Base-by-base conservation (phyloP, 2,797 vertebrate species). In the Leptatherina wallacei region DNA sequence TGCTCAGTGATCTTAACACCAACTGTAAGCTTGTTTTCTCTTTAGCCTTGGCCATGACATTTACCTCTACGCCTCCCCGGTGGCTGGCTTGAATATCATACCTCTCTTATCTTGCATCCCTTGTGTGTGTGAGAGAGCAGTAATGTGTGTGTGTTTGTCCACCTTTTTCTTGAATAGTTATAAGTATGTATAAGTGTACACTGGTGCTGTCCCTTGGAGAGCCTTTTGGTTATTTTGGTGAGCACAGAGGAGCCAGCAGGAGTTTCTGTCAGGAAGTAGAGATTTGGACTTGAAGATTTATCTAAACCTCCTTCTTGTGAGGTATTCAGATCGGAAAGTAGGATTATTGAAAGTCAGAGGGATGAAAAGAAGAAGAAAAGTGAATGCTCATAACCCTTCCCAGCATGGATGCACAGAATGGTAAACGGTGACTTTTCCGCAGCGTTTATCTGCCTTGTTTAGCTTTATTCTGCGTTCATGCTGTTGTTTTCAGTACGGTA, bases 1-100 rank as follows among this genome's bases (percentile, higher is more conserved):
- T 57, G 65, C 83, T 77, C 85, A 54, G 78, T 88, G 91, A 92
- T 92, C 85, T 91, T 75, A 83, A 89, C 89, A 77, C 75, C 83
- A 49, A 85, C 71, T 62, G 81, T 79, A 86, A 89, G 83, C 84
- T 86, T 91, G 88, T 91, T 91, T 91, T 90, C 84, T 86, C 82
- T 91, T 92, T 91, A 91, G 86, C 91, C 88, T 81, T 10, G 73
- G 86, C 81, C 84, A 29, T 93, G 92, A 92, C 90, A 91, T 93
- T 92, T 91, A 89, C 80, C 89, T 87, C 79, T 68, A 54, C 29
- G 80, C 71, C 63, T 88, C 88, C 85, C 82, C 71, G 82, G 82
- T 12, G 77, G n/a, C 69, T 51, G 77, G 69, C 73, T 59, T 52
- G 81, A 85, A 83, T 91, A 88, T 87, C 82, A 80, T 71, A 63